phyloP scores from a whole-genome alignment of 2,797 vertebrate species.

The Gymnothorax javanicus region DNA sequence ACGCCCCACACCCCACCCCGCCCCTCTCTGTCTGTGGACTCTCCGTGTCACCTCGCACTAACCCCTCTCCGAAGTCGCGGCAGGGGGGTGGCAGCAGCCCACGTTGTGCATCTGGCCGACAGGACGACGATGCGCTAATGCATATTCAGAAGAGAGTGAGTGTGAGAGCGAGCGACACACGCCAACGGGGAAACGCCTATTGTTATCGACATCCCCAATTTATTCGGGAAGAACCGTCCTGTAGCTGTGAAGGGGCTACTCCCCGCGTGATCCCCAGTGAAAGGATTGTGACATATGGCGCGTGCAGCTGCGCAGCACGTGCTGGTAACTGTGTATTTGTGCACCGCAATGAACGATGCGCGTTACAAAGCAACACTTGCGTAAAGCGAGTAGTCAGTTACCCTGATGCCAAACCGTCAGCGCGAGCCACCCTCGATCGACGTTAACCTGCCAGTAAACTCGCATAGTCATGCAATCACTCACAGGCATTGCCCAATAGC shows the following conservation, averaged over 20 bases:
- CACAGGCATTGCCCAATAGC: background rate
- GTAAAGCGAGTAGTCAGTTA: background rate
- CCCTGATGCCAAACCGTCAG: background rate
- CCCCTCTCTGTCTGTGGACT: constrained; percentile 31
- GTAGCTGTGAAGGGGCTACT: constrained; percentile 25
- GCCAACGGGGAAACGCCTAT: constrained; percentile 37
- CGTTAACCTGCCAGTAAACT: background rate
- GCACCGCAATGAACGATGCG: constrained; percentile 23
- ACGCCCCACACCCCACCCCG: constrained; percentile 9
- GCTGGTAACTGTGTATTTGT: constrained; percentile 23
- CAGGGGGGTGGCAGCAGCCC: constrained; percentile 57
- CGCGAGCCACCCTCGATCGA: background rate
- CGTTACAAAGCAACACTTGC: background rate
- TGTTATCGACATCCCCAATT: constrained; percentile 49
- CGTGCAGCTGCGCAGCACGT: constrained; percentile 38
- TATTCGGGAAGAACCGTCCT: constrained; percentile 31
- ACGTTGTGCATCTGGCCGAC: constrained; percentile 58
- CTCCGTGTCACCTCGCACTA: constrained; percentile 31
- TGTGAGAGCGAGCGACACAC: constrained; percentile 19
- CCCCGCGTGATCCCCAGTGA: constrained; percentile 30
- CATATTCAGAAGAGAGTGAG: constrained; percentile 42
- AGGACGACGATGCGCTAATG: constrained; percentile 41
- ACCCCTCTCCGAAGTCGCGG: constrained; percentile 38
- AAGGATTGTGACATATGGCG: constrained; percentile 41
- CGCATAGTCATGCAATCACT: background rate